Evolutionary conservation across 2,113 vertebrate genomes (phyloP).

Genomic region (Phycodurus eques): DNA sequence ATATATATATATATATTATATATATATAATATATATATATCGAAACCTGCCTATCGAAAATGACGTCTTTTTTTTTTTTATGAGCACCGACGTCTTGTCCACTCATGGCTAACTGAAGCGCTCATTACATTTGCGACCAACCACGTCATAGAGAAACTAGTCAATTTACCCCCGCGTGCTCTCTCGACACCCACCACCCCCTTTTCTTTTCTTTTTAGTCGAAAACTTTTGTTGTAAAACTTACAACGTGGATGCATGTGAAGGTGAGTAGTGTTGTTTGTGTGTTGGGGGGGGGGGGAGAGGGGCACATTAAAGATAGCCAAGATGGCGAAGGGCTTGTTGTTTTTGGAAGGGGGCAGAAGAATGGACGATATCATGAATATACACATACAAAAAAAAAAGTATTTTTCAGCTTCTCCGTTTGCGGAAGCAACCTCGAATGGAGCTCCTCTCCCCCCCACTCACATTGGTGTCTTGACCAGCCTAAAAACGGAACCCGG

Average conservation of each 20-base stretch:
- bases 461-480: slow-evolving; percentile 12
- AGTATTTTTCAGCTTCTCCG: slow-evolving; percentile 77
- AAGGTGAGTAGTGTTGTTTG: background rate
- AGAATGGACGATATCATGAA: slow-evolving; percentile 99
- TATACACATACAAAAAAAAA: slow-evolving; percentile 88
- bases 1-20: background rate
- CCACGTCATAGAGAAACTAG: slow-evolving; percentile 30
- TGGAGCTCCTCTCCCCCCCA: slow-evolving; percentile 19
- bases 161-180: slow-evolving; percentile 9
- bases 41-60: slow-evolving; percentile 37
- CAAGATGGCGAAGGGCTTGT: slow-evolving; percentile 99
- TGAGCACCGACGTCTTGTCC: slow-evolving; percentile 6
- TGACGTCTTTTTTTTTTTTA: background rate
- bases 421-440: slow-evolving; percentile 77
- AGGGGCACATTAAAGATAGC: slow-evolving; percentile 82
- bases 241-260: slow-evolving; percentile 48
- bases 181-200: slow-evolving; percentile 65
- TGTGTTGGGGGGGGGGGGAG: slow-evolving; percentile 1
- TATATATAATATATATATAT: too few species aligned
- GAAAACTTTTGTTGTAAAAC: slow-evolving; percentile 71
- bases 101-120: slow-evolving; percentile 10
- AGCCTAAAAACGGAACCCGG: slow-evolving; percentile 33
- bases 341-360: slow-evolving; percentile 90
- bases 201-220: slow-evolving; percentile 41
- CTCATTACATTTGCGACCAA: slow-evolving; percentile 26